phyloP scores from a whole-genome alignment of 2,797 vertebrate genomes.

The Pantherophis alleghaniensis region DNA sequence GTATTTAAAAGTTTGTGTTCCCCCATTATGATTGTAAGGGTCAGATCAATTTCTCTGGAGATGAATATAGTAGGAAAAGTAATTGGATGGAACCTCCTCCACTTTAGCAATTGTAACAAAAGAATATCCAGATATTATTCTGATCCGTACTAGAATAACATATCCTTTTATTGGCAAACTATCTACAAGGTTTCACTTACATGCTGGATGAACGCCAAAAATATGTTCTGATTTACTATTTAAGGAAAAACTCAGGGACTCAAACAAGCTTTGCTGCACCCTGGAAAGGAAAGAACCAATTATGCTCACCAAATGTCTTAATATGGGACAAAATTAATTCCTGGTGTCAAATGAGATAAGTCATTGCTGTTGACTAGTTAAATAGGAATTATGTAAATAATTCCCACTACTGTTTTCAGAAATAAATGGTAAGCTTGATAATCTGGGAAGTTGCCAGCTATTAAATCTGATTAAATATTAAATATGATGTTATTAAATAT shows the following conservation, averaged over 20 bases:
- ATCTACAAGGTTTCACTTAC: background rate
- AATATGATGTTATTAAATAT: background rate
- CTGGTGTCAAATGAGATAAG: background rate
- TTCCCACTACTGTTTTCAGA: background rate
- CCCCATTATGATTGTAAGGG: background rate
- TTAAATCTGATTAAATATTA: slow-evolving; percentile 1
- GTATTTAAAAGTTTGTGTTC: background rate
- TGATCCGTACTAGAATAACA: background rate
- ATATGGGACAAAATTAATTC: background rate
- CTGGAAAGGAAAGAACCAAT: background rate
- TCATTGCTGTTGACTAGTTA: slow-evolving; percentile 2
- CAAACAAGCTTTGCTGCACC: background rate
- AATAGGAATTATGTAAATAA: background rate
- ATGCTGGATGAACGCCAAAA: background rate
- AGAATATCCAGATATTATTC: background rate
- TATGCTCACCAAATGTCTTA: background rate
- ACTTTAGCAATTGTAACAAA: background rate
- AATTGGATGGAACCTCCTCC: background rate
- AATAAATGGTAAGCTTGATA: background rate
- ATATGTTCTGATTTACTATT: background rate
- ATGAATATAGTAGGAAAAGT: background rate
- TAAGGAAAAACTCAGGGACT: background rate
- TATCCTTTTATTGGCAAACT: background rate
- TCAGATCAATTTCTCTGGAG: background rate
- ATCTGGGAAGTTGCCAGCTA: background rate